Conservation (phyloP, 2,113 vertebrate species). For the Serranochromis macrocephalus region DNA sequence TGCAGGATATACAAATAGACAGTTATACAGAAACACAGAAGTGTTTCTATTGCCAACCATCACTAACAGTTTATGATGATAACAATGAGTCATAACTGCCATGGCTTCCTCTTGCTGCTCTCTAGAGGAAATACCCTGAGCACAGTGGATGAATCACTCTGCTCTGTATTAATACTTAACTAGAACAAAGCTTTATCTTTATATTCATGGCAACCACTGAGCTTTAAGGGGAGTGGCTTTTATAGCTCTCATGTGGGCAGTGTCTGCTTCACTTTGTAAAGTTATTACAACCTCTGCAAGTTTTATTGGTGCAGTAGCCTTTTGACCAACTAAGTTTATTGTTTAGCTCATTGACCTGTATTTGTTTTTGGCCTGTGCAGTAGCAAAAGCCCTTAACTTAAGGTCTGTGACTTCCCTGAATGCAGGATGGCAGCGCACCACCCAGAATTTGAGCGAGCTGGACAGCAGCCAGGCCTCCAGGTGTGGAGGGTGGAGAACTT, state of each 20-base stretch:
- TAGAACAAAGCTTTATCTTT: constrained; percentile 32
- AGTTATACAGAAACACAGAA: neutral
- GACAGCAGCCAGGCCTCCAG: constrained; percentile 86
- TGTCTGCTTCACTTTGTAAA: neutral
- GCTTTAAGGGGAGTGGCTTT: constrained; percentile 3
- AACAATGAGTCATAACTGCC: neutral
- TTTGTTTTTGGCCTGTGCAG: neutral
- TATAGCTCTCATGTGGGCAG: neutral
- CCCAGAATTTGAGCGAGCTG: constrained; percentile 86
- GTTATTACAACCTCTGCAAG: neutral
- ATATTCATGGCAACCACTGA: constrained; percentile 28
- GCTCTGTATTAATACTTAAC: constrained; percentile 34
- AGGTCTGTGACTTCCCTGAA: constrained; percentile 37
- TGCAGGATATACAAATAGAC: neutral
- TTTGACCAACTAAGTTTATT: neutral
- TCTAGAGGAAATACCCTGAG: constrained; percentile 7
- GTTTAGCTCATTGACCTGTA: neutral
- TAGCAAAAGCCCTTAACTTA: neutral
- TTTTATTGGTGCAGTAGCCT: neutral
- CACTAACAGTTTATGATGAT: neutral
- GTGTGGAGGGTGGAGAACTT: constrained; percentile 96
- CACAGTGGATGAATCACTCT: constrained; percentile 41
- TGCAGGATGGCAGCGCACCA: constrained; percentile 85
- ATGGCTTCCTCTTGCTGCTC: constrained; percentile 31
- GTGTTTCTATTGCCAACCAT: neutral